Evolutionary conservation across 2,888 invertebrate genomes (phyloP).

Genomic region (Pyrrhosoma nymphula): DNA sequence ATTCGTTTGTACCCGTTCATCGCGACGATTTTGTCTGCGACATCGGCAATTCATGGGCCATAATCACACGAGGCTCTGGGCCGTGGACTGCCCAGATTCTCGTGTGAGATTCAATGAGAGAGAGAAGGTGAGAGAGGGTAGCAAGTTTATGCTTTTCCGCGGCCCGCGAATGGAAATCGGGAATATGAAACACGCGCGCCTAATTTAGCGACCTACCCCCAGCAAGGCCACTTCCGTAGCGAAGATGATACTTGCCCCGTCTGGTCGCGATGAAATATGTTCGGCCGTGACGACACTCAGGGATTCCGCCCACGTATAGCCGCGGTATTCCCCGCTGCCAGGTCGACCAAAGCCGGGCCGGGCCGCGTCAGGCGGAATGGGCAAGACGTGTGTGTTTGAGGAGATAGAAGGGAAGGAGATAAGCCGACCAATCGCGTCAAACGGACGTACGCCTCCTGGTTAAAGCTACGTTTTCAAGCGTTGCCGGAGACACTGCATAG

Average conservation of each 20-base stretch:
- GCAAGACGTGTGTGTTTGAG: neutral
- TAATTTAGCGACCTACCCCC: neutral
- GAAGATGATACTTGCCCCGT: neutral
- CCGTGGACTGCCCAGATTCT: no score
- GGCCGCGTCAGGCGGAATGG: neutral
- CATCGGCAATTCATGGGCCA: neutral
- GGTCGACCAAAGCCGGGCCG: neutral
- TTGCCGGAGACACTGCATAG: no score
- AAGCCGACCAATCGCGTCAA: neutral
- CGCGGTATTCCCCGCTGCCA: neutral
- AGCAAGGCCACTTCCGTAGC: neutral
- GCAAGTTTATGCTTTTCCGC: neutral
- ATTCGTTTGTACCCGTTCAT: neutral
- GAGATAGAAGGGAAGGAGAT: neutral
- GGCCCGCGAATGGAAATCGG: neutral
- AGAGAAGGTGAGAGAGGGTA: neutral
- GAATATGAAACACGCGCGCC: neutral
- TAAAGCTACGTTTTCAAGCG: no score
- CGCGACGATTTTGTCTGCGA: neutral
- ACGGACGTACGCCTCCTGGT: neutral
- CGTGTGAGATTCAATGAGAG: no score
- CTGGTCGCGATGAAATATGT: neutral
- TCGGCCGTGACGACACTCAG: neutral
- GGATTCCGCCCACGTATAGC: neutral
- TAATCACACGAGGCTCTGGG: neutral